Evolutionary conservation across 2,797 vertebrate genomes (phyloP).

Genomic region (Lutjanus campechanus): DNA sequence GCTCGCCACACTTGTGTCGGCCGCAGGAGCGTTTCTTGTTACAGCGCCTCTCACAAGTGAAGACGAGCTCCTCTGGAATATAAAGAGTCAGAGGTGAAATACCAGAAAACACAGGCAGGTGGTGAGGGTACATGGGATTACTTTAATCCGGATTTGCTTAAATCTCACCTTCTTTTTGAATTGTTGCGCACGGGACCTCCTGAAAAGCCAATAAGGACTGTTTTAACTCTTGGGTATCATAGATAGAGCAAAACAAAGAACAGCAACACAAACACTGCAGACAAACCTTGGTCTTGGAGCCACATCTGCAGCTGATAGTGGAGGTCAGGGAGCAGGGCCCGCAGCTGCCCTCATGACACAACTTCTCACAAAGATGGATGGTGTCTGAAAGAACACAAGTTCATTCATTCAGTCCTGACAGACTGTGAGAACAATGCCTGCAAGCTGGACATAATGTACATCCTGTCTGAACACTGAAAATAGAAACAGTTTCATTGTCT

Average conservation of each 20-base stretch:
- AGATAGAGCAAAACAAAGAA: not conserved
- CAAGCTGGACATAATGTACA: not conserved
- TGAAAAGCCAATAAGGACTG: slow-evolving; percentile 67
- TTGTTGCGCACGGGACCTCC: slow-evolving; percentile 93
- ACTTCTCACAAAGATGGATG: slow-evolving; percentile 94
- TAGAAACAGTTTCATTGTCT: slow-evolving; percentile 1
- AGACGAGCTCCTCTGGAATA: slow-evolving; percentile 88
- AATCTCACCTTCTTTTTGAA: slow-evolving; percentile 92
- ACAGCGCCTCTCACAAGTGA: slow-evolving; percentile 95
- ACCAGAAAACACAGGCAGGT: not conserved
- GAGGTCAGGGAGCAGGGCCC: slow-evolving; percentile 94
- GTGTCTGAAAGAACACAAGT: slow-evolving; percentile 84
- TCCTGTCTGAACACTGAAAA: slow-evolving; percentile 24
- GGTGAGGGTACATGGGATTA: not conserved
- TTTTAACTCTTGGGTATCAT: slow-evolving; percentile 4
- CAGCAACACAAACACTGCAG: rapidly evolving
- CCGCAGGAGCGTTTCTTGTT: slow-evolving; percentile 96
- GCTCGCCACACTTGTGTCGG: slow-evolving; percentile 96
- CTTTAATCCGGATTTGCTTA: not conserved
- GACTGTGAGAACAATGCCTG: slow-evolving; percentile 1
- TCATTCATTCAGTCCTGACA: not conserved
- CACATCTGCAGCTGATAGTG: slow-evolving; percentile 93
- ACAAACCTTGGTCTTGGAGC: slow-evolving; percentile 91
- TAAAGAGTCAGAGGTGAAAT: slow-evolving; percentile 1
- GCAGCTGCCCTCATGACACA: slow-evolving; percentile 96